Percentiles rank a stretch among this genome's conserved stretches.
phyloP scores from a whole-genome alignment of 2,797 vertebrate genomes.

The Acanthurus tractus region DNA sequence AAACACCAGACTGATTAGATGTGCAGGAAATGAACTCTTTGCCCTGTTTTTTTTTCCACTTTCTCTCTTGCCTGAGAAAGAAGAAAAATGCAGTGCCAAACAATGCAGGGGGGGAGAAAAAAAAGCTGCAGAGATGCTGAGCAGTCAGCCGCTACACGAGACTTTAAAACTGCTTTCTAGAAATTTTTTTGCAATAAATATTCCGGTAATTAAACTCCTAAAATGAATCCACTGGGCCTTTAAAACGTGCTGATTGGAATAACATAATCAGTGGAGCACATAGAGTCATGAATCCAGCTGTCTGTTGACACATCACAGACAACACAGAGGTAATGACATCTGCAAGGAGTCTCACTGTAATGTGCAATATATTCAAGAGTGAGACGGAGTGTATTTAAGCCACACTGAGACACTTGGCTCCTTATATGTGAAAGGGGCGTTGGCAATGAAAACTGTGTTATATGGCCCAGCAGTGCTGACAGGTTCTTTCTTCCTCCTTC shows the following conservation, averaged over 20 bases:
- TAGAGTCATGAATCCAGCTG: conserved; percentile 55
- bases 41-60: conserved; percentile 30
- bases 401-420: conserved; percentile 77
- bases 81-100: conserved; percentile 22
- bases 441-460: conserved; percentile 82
- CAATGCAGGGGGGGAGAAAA: conserved; percentile 21
- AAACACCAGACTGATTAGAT: conserved; percentile 10
- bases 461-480: conserved; percentile 85
- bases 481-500: conserved; percentile 75
- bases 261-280: conserved; percentile 42
- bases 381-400: conserved; percentile 62
- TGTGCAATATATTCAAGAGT: conserved; percentile 68
- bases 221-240: conserved; percentile 54
- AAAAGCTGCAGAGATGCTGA: conserved; percentile 24
- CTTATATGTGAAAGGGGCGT: conserved; percentile 69
- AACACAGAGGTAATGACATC: conserved; percentile 63
- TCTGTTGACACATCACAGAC: conserved; percentile 54
- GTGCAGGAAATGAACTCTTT: conserved; percentile 42
- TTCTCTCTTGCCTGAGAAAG: conserved; percentile 11
- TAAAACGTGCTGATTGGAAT: conserved; percentile 55
- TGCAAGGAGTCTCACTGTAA: conserved; percentile 46
- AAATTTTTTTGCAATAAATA: conserved; percentile 55
- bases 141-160: conserved; percentile 42
- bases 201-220: conserved; percentile 52
- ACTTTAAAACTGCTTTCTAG: conserved; percentile 59